phyloP scores from a whole-genome alignment of 2,113 vertebrate species.

The Mormoops blainvillei region DNA sequence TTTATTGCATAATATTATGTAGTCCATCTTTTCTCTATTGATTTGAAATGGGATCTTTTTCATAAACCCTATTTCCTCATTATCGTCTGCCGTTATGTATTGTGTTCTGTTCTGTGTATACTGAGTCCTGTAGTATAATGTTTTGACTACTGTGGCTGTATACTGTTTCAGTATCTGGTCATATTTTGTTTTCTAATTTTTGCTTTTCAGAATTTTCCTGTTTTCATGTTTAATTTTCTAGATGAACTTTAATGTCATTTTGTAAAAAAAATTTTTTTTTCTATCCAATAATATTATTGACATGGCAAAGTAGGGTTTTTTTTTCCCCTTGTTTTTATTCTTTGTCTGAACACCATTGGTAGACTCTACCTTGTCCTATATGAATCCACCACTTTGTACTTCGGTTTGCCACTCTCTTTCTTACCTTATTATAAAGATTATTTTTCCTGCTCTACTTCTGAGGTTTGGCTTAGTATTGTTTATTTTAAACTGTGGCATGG shows the following conservation, averaged over 20 bases:
- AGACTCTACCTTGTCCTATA: background rate
- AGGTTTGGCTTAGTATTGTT: background rate
- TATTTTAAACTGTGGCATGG: background rate
- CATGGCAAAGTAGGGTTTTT: background rate
- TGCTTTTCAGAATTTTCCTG: background rate
- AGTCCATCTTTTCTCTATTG: background rate
- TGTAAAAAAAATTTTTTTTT: background rate
- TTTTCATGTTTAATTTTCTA: background rate
- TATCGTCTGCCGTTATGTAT: background rate
- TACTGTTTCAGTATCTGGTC: background rate
- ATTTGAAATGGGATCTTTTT: background rate
- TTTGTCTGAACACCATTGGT: background rate
- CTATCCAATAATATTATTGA: background rate
- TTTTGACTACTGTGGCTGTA: background rate
- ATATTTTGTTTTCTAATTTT: background rate
- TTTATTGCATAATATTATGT: background rate
- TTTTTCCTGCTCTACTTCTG: background rate
- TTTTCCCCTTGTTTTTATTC: background rate
- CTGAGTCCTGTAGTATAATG: background rate
- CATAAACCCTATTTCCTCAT: background rate
- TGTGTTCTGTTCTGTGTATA: background rate
- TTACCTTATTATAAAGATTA: background rate
- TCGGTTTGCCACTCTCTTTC: background rate
- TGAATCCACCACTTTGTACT: background rate
- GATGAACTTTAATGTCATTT: background rate